A percentile compares a stretch with the other conserved stretches of the same genome.
Conservation (phyloP, 2,113 vertebrate species). For the Plotosus lineatus region DNA sequence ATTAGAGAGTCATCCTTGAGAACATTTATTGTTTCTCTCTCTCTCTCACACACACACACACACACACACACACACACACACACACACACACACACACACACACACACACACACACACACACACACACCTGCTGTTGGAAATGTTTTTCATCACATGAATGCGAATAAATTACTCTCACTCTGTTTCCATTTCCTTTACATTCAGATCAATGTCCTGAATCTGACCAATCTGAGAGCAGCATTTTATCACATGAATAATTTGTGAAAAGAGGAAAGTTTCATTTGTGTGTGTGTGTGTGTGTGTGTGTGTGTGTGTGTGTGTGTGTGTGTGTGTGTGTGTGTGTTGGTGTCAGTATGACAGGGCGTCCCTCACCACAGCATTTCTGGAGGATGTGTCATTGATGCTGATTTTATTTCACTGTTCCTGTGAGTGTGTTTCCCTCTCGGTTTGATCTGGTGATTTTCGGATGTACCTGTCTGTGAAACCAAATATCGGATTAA, state of each 20-base stretch:
- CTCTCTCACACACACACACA: not conserved
- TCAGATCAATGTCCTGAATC: not conserved
- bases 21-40: not conserved
- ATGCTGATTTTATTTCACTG: not conserved
- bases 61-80: slow-evolving; percentile 7
- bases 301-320: too few species aligned
- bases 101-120: slow-evolving; percentile 11
- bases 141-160: not conserved
- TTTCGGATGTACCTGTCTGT: not conserved
- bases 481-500: not conserved
- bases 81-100: not conserved
- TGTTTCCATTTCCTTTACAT: not conserved
- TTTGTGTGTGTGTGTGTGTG: too few species aligned
- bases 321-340: not conserved
- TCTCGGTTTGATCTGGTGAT: not conserved
- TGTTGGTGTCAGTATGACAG: not conserved
- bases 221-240: not conserved
- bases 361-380: not conserved
- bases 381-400: not conserved
- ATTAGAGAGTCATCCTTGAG: not conserved
- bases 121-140: not conserved
- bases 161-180: not conserved
- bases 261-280: not conserved
- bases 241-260: not conserved
- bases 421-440: not conserved